Evolutionary conservation across 2,113 vertebrate genomes (phyloP).

Genomic region (Regulus satrapa): DNA sequence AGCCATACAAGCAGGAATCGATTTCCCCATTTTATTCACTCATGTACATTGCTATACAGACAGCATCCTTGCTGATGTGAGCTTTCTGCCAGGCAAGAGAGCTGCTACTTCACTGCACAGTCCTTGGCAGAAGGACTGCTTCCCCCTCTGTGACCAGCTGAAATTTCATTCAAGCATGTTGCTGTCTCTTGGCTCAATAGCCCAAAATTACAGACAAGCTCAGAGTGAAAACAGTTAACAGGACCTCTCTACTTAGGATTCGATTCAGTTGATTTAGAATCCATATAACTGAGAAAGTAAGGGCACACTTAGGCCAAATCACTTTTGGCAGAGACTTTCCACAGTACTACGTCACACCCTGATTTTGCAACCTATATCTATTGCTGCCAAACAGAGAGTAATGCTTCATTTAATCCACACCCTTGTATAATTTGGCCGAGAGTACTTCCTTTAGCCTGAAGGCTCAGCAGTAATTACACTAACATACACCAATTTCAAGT

Average conservation of each 20-base stretch:
- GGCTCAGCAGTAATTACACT: constrained; percentile 65
- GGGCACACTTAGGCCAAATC: constrained; percentile 46
- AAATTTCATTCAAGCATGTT: neutral
- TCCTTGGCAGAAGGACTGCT: neutral
- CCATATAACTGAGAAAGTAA: constrained; percentile 55
- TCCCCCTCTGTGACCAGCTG: neutral
- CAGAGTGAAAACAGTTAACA: constrained; percentile 41
- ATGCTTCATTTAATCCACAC: constrained; percentile 68
- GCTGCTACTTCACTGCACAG: neutral
- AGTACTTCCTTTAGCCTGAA: constrained; percentile 63
- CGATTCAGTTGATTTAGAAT: constrained; percentile 31
- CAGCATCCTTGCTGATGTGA: neutral
- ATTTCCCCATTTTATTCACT: neutral
- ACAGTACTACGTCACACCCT: constrained; percentile 50
- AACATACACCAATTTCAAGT: constrained; percentile 62
- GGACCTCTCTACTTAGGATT: constrained; percentile 4
- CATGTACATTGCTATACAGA: neutral
- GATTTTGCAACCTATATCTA: constrained; percentile 58
- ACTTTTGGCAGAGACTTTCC: constrained; percentile 50
- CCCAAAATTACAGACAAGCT: neutral
- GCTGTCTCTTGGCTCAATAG: neutral
- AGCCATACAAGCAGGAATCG: neutral
- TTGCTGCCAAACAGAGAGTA: constrained; percentile 58
- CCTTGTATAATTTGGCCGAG: constrained; percentile 64
- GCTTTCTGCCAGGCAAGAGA: neutral